Base-by-base conservation (phyloP, 2,888 invertebrate species). In the Volucella zonaria region DNA sequence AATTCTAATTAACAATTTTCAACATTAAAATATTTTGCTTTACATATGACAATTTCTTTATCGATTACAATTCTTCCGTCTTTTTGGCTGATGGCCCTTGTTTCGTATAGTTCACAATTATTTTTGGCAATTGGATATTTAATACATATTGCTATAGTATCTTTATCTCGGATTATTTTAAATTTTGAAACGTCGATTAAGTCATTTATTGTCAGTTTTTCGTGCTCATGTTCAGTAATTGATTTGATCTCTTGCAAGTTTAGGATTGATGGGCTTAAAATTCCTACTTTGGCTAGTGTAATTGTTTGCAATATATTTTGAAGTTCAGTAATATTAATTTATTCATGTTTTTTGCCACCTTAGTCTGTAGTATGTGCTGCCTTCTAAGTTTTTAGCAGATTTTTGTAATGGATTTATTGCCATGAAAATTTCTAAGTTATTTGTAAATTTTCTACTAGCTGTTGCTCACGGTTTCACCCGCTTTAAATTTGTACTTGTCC, bases 131-230 rank as follows among this genome's bases (percentile, higher is more conserved):
- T 40, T n/a, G 56, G 56, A 56, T 56, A 23, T 23, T 64, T 64
- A 38, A 64, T 64, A 31, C 12, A 43, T 15, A 31, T 31, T n/a
- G 15, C 38, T 11, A 14, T 51, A 10, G 38, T 4, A 9, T 40
- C 64, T 8, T 38, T 31, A 38, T 51, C 23, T 38, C n/a, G 31
- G 9, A 51, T 9, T n/a, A 64, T 51, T 51, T 64, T 64, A n/a
- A 51, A 40, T 40, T 64, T 40, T n/a, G 51, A 45, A 11, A 64
- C 38, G 23, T 64, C 51, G 51, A 62, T 12, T 11, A 62, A 49
- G 15, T 62, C 62, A 2, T 8, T 62, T 23, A 62, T 31, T 8
- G 43, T 61, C 8, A 61, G 15, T 1, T 6, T 18, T 15, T 43
- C 45, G 6, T 61, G 45, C 23, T 61, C 45, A 23, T 61, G 61